Conservation (phyloP, 2,888 invertebrate species). For the Tyria jacobaeae region DNA sequence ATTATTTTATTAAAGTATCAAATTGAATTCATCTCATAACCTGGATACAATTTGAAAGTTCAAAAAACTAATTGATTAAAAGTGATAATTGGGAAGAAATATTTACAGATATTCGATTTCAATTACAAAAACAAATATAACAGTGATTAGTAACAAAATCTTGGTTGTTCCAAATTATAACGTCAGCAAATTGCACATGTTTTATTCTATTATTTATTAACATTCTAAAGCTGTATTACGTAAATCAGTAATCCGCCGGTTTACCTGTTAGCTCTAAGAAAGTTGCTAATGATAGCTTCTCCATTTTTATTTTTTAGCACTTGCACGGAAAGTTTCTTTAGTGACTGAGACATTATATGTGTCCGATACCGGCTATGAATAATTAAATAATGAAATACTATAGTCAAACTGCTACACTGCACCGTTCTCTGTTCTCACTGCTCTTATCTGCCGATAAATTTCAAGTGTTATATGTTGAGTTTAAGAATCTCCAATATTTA, state of each 20-base stretch:
- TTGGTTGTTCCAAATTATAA: neutral
- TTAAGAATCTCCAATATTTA: neutral
- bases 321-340: slow-evolving; percentile 70
- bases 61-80: too few species aligned
- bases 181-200: slow-evolving; percentile 9
- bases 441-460: slow-evolving; percentile 15
- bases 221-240: slow-evolving; percentile 60
- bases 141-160: neutral
- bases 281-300: slow-evolving; percentile 59
- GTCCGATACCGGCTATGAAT: slow-evolving; percentile 38
- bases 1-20: neutral
- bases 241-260: slow-evolving; percentile 69
- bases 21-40: too few species aligned
- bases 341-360: slow-evolving; percentile 69
- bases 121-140: neutral
- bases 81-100: neutral
- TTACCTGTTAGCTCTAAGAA: slow-evolving; percentile 73
- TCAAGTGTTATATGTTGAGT: neutral
- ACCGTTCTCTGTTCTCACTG: neutral
- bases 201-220: neutral
- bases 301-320: slow-evolving; percentile 72
- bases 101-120: neutral
- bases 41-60: too few species aligned
- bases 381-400: slow-evolving; percentile 10
- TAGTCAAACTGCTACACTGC: neutral